phyloP scores from a whole-genome alignment of 2,888 invertebrate species.

The Arctia plantaginis region DNA sequence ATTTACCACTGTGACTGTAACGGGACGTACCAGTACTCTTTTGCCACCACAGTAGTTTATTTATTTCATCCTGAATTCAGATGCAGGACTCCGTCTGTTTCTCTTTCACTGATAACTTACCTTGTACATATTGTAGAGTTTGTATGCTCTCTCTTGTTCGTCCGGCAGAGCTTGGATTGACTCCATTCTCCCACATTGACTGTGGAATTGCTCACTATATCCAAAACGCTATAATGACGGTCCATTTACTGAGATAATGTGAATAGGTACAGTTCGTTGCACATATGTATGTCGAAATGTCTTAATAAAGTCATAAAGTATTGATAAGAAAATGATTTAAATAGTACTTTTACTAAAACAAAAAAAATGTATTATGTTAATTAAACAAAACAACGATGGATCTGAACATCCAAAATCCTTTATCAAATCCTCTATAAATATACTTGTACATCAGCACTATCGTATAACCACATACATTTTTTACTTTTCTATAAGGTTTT shows the following conservation, averaged over 20 bases:
- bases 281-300: conserved; percentile 22
- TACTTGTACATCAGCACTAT: background rate
- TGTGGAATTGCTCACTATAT: conserved; percentile 56
- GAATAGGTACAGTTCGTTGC: conserved; percentile 29
- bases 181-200: conserved; percentile 74
- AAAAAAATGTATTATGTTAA: background rate
- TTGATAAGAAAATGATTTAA: background rate
- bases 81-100: background rate
- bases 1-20: background rate
- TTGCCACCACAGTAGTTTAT: background rate
- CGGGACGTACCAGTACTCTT: background rate
- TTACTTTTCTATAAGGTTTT: background rate
- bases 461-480: background rate
- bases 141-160: conserved; percentile 77
- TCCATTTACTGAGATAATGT: conserved; percentile 68
- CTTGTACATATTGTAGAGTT: conserved; percentile 81
- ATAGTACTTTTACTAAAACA: background rate
- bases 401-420: background rate
- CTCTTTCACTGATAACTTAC: conserved; percentile 54
- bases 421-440: background rate
- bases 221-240: conserved; percentile 57
- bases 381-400: background rate
- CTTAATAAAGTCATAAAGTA: background rate
- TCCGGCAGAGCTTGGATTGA: conserved; percentile 69
- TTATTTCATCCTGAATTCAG: background rate